A percentile compares a stretch with the other conserved stretches of the same genome.
These are phyloP conservation scores for Pedicia rivosa DNA, from an alignment of 2,888 invertebrate genomes.

Conservation along the genomic window DNA sequence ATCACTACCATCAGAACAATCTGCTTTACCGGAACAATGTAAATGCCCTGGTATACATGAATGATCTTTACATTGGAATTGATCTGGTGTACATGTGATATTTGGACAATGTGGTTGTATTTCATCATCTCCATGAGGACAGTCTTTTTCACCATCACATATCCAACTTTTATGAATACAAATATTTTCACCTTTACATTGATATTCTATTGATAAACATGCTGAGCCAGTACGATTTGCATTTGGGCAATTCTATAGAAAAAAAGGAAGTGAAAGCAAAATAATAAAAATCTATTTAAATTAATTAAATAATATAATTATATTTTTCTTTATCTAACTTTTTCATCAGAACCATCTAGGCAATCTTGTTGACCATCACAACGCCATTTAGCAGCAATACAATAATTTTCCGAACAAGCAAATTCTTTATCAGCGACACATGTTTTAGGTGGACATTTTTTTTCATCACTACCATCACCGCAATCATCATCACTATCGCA, in stretches of 20 bases:
- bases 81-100: slow-evolving; percentile 66
- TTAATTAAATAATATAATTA: too few relatives aligned
- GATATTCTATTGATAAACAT: slow-evolving; percentile 57
- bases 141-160: slow-evolving; percentile 72
- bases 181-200: slow-evolving; percentile 63
- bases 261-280: too few relatives aligned
- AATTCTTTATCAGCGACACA: slow-evolving; percentile 58
- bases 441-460: slow-evolving; percentile 50
- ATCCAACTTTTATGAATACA: slow-evolving; percentile 71
- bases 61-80: slow-evolving; percentile 71
- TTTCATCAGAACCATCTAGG: slow-evolving; percentile 67
- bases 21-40: slow-evolving; percentile 64
- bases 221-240: slow-evolving; percentile 36
- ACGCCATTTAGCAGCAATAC: slow-evolving; percentile 63
- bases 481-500: slow-evolving; percentile 82
- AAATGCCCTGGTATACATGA: slow-evolving; percentile 67
- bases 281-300: too few relatives aligned
- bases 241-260: slow-evolving; percentile 46
- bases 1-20: slow-evolving; percentile 75
- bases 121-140: slow-evolving; percentile 71
- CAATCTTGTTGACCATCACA: slow-evolving; percentile 86
- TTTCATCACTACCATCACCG: slow-evolving; percentile 70
- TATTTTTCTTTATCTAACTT: too few relatives aligned
- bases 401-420: slow-evolving; percentile 56
- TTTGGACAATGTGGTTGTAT: slow-evolving; percentile 44